phyloP scores from a whole-genome alignment of 1,140 invertebrate genomes.

The Fopius arisanus region DNA sequence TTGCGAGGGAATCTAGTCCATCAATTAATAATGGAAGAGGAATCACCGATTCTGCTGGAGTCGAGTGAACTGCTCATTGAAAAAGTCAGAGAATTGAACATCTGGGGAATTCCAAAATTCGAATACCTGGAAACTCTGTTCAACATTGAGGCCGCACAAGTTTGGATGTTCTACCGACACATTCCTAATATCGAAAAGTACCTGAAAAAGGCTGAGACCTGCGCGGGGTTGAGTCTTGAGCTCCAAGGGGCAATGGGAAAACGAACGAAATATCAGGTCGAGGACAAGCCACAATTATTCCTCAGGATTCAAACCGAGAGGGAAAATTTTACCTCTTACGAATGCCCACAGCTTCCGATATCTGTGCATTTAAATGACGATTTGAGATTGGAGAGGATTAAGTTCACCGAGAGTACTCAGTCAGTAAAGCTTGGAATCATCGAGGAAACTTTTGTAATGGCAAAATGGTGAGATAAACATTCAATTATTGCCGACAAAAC shows the following conservation, averaged over 20 bases:
- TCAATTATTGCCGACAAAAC: no score
- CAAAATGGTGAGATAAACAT: conserved; percentile 69
- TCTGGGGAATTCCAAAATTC: conserved; percentile 53
- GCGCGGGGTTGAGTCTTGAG: conserved; percentile 73
- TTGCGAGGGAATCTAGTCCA: conserved; percentile 76
- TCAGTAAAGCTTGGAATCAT: conserved; percentile 71
- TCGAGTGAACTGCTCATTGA: conserved; percentile 69
- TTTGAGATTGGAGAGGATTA: conserved; percentile 78
- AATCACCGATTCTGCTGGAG: conserved; percentile 71
- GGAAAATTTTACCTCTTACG: conserved; percentile 47
- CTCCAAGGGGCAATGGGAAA: conserved; percentile 80
- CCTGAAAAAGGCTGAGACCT: conserved; percentile 69
- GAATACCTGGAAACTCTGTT: conserved; percentile 70
- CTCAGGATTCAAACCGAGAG: conserved; percentile 70
- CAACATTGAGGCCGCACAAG: conserved; percentile 77
- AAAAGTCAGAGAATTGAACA: conserved; percentile 50
- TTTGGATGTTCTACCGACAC: conserved; percentile 79
- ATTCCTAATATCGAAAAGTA: conserved; percentile 73
- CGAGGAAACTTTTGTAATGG: conserved; percentile 82
- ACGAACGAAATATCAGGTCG: conserved; percentile 87
- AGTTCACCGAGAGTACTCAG: conserved; percentile 72
- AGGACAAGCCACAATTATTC: conserved; percentile 81
- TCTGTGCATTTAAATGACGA: conserved; percentile 84
- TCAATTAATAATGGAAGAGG: conserved; percentile 78
- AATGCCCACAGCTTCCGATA: conserved; percentile 65